These are phyloP conservation scores for Neomicropteryx cornuta DNA, from an alignment of 1,140 invertebrate species.

Conservation along the genomic window DNA sequence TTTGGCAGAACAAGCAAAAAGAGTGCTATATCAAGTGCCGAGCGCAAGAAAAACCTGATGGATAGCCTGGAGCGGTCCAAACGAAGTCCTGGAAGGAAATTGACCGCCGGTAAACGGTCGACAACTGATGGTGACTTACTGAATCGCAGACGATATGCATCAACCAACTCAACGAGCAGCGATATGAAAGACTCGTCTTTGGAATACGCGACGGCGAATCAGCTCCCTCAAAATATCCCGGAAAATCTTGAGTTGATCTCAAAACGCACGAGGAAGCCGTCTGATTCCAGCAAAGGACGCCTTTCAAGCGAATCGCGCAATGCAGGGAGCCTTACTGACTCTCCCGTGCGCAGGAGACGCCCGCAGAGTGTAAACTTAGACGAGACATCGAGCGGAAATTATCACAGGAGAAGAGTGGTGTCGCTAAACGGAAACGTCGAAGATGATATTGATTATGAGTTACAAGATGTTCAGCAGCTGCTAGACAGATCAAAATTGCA, in stretches of 20 bases:
- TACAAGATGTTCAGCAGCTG: slow-evolving; percentile 47
- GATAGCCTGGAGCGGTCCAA: slow-evolving; percentile 34
- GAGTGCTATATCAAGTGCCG: slow-evolving; percentile 36
- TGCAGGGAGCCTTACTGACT: slow-evolving; percentile 1
- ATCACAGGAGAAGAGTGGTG: slow-evolving; percentile 22
- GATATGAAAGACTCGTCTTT: slow-evolving; percentile 14
- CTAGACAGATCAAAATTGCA: slow-evolving; percentile 31
- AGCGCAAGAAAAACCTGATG: slow-evolving; percentile 35
- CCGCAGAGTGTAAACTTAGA: slow-evolving; percentile 18
- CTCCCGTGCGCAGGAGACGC: slow-evolving; percentile 7
- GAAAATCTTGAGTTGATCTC: slow-evolving; percentile 11
- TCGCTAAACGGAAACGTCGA: slow-evolving; percentile 20
- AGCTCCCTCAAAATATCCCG: slow-evolving; percentile 7
- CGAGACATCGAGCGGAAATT: slow-evolving; percentile 25
- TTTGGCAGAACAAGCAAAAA: slow-evolving; percentile 32
- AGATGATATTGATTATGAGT: slow-evolving; percentile 53
- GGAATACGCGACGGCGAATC: slow-evolving; percentile 11
- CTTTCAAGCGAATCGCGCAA: slow-evolving; percentile 9
- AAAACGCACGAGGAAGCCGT: slow-evolving; percentile 10
- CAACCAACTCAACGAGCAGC: slow-evolving; percentile 14
- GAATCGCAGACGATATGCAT: slow-evolving; percentile 11
- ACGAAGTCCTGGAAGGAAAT: slow-evolving; percentile 11
- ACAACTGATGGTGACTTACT: slow-evolving; percentile 12
- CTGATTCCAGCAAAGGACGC: slow-evolving; percentile 12
- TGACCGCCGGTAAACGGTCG: no score